Base-by-base conservation (phyloP, 1,140 invertebrate genomes). In the Zeugodacus cucurbitae region DNA sequence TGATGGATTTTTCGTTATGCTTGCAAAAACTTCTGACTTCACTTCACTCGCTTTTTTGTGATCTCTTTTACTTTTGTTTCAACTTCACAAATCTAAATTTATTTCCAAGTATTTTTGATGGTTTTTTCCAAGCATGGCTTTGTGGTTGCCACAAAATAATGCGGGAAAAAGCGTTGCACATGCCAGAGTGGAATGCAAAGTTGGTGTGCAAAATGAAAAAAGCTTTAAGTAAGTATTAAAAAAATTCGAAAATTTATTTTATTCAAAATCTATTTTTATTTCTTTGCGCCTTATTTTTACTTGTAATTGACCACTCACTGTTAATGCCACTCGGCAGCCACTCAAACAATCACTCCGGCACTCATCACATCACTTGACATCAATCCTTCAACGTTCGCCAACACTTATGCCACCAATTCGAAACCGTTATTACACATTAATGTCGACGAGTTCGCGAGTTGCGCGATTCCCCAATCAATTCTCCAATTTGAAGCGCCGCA, bases 1-100 rank as follows among this genome's bases (percentile, higher is more conserved):
- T 59, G 86, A 87, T 87, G 86, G 54, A 54, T 87, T 87, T 86
- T 87, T 59, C 48, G 86, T 59, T 59, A 87, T 34, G 86, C 54
- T 87, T 37, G 32, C 26, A 20, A 20, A 82, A 82, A 82, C n/a
- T 29, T 82, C 7, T 44, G 41, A 44, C 17, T n/a, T 67, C 11
- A 11, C 26, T 74, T 29, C 6, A 17, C 34, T n/a, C 34, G 37
- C 14, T 10, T 22, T 44, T 74, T 74, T 41, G n/a, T 67, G 62
- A 67, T 8, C 17, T 14, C n/a, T 22, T 29, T 48, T 26, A 37
- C 22, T 48, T 82, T 37, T 22, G 26, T 82, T 82, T 82, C 22
- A 48, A 8, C 22, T 82, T 82, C 41, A 48, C 48, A 82, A n/a
- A 29, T 67, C 29, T 67, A 74, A 74, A 74, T 74, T 37, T 74